These are phyloP conservation scores for Gastracanthus pulcherrimus DNA, from an alignment of 2,888 invertebrate genomes.

Conservation along the genomic window DNA sequence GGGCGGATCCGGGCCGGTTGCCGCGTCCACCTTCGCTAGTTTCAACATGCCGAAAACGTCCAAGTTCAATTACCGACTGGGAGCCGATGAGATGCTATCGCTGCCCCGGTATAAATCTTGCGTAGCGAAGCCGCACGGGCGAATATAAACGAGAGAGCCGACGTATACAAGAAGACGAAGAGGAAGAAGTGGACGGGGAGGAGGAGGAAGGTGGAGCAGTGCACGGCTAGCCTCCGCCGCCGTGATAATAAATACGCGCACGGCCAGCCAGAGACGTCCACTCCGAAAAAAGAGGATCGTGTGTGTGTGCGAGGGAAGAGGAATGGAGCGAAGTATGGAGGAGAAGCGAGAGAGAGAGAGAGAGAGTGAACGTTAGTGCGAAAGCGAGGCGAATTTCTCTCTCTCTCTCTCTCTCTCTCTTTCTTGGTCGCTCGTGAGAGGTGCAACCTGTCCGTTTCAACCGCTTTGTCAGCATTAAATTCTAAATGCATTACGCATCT, in stretches of 20 bases:
- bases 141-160: constrained; percentile 10
- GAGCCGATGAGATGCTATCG: constrained; percentile 60
- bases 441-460: constrained; percentile 51
- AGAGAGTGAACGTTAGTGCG: constrained; percentile 40
- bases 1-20: constrained; percentile 14
- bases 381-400: constrained; percentile 56
- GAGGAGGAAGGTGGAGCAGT: constrained; percentile 32
- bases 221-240: constrained; percentile 1
- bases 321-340: neutral
- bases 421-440: constrained; percentile 30
- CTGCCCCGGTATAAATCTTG: constrained; percentile 56
- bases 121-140: constrained; percentile 8
- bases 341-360: neutral
- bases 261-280: constrained; percentile 29
- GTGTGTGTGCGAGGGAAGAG: neutral
- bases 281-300: neutral
- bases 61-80: constrained; percentile 60
- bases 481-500: constrained; percentile 55
- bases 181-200: neutral
- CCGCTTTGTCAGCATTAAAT: constrained; percentile 58
- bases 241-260: constrained; percentile 57
- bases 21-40: constrained; percentile 51
- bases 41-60: constrained; percentile 57
- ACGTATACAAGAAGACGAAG: constrained; percentile 14
- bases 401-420: neutral